Evolutionary conservation across 1,140 invertebrate genomes (phyloP), one percentile per base, ranked within the genome.

Genomic region (Chrysopa pallens): DNA sequence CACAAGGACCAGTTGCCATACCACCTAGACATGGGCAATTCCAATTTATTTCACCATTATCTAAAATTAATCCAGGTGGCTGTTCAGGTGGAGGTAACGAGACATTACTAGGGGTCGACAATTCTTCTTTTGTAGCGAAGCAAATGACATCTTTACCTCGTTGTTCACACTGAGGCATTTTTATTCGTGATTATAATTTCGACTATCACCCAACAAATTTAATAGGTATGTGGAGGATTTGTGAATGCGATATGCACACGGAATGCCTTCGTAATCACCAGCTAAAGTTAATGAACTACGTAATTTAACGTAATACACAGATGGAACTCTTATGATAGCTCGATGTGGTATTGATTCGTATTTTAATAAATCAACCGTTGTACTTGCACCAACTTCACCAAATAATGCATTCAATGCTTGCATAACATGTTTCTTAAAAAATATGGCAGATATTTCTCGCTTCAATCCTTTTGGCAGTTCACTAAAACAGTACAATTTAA

Each of bases 1-100:
- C 92, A 61, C 93, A 98, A 1, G 93, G 92, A 2, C 92, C 92
- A 5, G 85, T 88, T 6, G 90, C 85, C 84, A 94, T 92, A 11
- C 89, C 88, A 23, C 92, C 92, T 13, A 96, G 68, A 63, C 93
- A 97, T 0, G 92, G 93, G 55, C 93, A 98, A 56, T 83, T 82
- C 90, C 91, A 97, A 63, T 97, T 97, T 44, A 97, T 94, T 38
- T 84, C 77, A 6, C 93, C 92, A 66, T 87, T 84, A 2, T 80
- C 68, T 28, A 86, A 64, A 44, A 96, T 78, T 1, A 94, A 63
- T 27, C 92, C 90, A 44, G 78, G 75, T 42, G 74, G 68, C 6
- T 76, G 73, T 48, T 84, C 81, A 9, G 76, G 70, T 51, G 78
- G 73, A 6, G 83, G 78, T 44, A 90, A 62, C 37, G 63, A 58